A percentile compares a stretch with the other conserved stretches of the same genome.
Conservation (phyloP, 2,888 invertebrate species). For the Eupeodes latifasciatus region DNA sequence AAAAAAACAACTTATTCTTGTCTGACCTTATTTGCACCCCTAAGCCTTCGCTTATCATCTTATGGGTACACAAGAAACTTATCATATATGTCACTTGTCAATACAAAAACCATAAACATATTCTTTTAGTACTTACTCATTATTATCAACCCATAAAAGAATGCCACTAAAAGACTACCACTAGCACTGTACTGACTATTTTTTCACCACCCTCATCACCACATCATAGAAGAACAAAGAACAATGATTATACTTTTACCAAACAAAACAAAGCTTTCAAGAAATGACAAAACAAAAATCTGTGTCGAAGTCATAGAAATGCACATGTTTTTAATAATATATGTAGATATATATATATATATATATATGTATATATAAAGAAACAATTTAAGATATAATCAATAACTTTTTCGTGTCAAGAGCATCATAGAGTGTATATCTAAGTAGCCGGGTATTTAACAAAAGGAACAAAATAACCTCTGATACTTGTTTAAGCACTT, state of each 20-base stretch:
- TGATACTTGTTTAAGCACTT: slow-evolving; percentile 19
- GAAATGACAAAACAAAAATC: slow-evolving; percentile 39
- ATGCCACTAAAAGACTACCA: background rate
- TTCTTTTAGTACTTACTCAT: background rate
- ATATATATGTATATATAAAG: background rate
- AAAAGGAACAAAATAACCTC: background rate
- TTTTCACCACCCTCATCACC: background rate
- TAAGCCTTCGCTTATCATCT: background rate
- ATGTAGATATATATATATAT: background rate
- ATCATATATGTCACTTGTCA: background rate
- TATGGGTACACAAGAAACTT: background rate
- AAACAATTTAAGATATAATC: slow-evolving; percentile 39
- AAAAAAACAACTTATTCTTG: background rate
- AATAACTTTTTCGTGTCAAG: slow-evolving; percentile 43
- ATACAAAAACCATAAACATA: background rate
- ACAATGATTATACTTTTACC: slow-evolving; percentile 32
- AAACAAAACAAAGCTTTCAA: slow-evolving; percentile 32
- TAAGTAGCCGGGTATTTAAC: slow-evolving; percentile 18
- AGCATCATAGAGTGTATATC: background rate
- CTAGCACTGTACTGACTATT: background rate
- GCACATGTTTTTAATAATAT: slow-evolving; percentile 20
- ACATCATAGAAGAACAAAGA: background rate
- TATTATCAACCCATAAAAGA: slow-evolving; percentile 24
- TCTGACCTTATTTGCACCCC: background rate
- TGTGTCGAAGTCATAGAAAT: slow-evolving; percentile 38